These are phyloP conservation scores for Martes martes DNA, from an alignment of 2,113 vertebrate genomes.

Conservation along the genomic window DNA sequence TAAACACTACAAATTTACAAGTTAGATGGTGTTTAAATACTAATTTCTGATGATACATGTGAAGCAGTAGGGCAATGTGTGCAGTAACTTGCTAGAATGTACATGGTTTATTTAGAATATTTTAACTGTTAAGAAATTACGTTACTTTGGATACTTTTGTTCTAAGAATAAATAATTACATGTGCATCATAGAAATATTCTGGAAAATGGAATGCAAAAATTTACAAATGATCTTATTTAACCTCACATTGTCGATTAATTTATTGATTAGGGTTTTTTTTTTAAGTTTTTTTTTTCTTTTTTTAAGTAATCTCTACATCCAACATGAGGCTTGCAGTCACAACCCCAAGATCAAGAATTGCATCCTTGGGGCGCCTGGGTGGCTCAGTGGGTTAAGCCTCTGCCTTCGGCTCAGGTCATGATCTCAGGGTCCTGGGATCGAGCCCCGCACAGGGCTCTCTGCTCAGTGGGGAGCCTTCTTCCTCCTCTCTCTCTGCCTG, in stretches of 20 bases:
- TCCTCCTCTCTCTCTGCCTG: too few species aligned
- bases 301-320: background rate
- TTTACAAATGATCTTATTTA: slow-evolving; percentile 21
- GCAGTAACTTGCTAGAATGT: background rate
- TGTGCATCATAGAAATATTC: slow-evolving; percentile 1
- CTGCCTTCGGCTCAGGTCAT: too few species aligned
- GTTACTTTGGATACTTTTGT: background rate
- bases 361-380: background rate
- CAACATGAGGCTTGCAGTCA: background rate
- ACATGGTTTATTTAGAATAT: background rate
- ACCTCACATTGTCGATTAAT: background rate
- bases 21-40: background rate
- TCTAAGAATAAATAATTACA: background rate
- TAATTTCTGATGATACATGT: background rate
- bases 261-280: background rate
- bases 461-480: too few species aligned
- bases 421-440: too few species aligned
- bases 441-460: too few species aligned
- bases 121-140: background rate
- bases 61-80: background rate
- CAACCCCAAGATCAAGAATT: background rate
- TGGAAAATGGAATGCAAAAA: background rate
- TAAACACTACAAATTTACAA: background rate
- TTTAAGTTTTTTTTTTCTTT: background rate
- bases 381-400: too few species aligned